A percentile compares a stretch with the other conserved stretches of the same genome.
phyloP scores from a whole-genome alignment of 2,888 invertebrate species.

The Invenusta paracnida region DNA sequence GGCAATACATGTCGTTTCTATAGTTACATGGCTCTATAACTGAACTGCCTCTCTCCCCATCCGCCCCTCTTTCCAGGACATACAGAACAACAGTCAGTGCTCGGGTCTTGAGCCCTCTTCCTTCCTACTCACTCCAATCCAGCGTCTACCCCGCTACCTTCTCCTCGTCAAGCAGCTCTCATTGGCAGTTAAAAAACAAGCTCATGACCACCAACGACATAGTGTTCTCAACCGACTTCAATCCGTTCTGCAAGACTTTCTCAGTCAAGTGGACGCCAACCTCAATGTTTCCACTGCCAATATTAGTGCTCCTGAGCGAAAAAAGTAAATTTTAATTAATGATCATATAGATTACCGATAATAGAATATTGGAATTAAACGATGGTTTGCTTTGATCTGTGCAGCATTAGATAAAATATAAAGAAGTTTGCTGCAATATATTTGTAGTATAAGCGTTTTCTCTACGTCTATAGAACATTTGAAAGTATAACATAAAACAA shows the following conservation, averaged over 20 bases:
- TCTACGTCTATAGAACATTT: no score
- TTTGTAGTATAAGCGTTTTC: no score
- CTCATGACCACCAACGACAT: not conserved
- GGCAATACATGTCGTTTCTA: no score
- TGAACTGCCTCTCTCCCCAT: not conserved
- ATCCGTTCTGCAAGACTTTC: not conserved
- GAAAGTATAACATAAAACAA: no score
- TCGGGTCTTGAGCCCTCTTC: constrained; percentile 58
- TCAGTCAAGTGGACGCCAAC: not conserved
- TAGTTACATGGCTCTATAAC: no score
- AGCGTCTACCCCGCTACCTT: constrained; percentile 61
- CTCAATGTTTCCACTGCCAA: not conserved
- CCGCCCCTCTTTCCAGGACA: constrained; percentile 46
- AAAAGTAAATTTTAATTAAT: not conserved
- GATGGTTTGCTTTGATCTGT: no score
- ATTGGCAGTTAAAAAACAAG: not conserved
- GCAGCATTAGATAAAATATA: no score
- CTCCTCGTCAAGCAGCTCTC: constrained; percentile 56
- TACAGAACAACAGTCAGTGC: constrained; percentile 54
- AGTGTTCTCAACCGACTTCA: not conserved
- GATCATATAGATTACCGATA: no score
- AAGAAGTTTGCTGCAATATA: no score
- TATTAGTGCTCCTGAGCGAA: not conserved
- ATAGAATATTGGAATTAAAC: no score
- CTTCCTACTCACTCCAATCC: constrained; percentile 60